A percentile compares a stretch with the other conserved stretches of the same genome.
Evolutionary conservation across 2,888 invertebrate genomes (phyloP).

Genomic region (Chalcosyrphus nemorum): DNA sequence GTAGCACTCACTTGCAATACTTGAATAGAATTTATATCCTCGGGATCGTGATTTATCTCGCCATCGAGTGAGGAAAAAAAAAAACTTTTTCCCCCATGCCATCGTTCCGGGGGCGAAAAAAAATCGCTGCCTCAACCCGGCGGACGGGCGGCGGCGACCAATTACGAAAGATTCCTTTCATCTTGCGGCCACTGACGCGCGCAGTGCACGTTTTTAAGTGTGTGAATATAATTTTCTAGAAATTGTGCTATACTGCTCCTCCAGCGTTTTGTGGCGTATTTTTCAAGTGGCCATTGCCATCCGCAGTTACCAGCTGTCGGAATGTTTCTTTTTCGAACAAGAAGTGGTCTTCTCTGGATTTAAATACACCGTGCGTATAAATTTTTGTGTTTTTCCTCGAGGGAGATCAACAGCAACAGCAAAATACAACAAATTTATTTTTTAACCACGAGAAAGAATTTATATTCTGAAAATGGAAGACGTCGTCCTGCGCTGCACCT

Average conservation of each 20-base stretch:
- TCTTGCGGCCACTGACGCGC: constrained; percentile 18
- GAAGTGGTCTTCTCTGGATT: not conserved
- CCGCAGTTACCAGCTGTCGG: constrained; percentile 43
- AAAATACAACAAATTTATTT: not conserved
- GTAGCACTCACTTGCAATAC: constrained; percentile 67
- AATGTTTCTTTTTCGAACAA: constrained; percentile 8
- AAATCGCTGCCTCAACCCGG: too few species aligned
- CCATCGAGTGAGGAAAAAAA: constrained; percentile 32
- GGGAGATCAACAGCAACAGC: constrained; percentile 3
- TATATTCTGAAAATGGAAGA: constrained; percentile 17
- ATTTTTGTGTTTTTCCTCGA: not conserved
- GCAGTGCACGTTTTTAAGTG: constrained; percentile 43
- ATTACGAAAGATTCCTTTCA: constrained; percentile 51
- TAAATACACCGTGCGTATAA: not conserved
- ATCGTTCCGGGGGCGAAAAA: constrained; percentile 4
- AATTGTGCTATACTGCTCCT: constrained; percentile 19
- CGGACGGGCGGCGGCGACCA: too few species aligned
- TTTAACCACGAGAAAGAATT: not conserved
- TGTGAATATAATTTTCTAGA: constrained; percentile 35
- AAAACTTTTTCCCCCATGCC: constrained; percentile 10
- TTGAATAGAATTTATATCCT: constrained; percentile 71
- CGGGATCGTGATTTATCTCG: constrained; percentile 65
- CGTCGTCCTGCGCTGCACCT: constrained; percentile 25
- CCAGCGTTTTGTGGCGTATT: constrained; percentile 35
- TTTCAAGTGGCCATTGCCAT: constrained; percentile 62